Evolutionary conservation across 1,140 invertebrate genomes (phyloP), one percentile per base, ranked within the genome.

Genomic region (Littorina saxatilis): DNA sequence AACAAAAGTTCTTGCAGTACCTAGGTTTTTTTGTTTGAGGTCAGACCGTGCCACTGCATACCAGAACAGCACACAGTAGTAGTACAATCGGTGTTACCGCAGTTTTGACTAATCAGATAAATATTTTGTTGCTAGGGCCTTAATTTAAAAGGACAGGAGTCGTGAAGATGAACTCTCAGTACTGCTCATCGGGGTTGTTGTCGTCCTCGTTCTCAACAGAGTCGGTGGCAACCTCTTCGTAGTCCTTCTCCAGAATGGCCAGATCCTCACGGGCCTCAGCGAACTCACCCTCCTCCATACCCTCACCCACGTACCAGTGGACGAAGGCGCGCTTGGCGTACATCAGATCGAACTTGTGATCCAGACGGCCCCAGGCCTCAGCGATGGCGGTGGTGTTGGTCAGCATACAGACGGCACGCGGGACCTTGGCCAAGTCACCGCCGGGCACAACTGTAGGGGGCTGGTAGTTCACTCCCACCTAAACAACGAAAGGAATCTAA

Each of bases 231-330:
- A 80, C 79, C 43, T 80, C 79, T 27, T 81, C 80, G 47, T 81
- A 81, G 73, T 97, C 96, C 91, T 96, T 96, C 94, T 90, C 95
- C 94, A 95, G 90, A 76, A 94, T 94, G 29, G 94, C 94, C 82
- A 95, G 91, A 91, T 93, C 96, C 96, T 97, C 96, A 85, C 96
- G 94, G 55, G 96, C 96, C 91, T 97, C 96, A 13, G 85, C 58
- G 47, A 91, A 89, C 80, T 91, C 91, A 47, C 86, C 90, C 92
- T 96, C 94, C 87, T 95, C 95, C 95, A 96, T 96, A 82, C 96
- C 95, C 75, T 81, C 80, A 0, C 80, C 80, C 23, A 81, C 80
- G 66, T 81, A 81, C 80, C 80, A 81, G 50, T 81, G 80, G 5
- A 81, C 80, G 58, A 81, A 80, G 29, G 79, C 79, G n/a, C 79